These are phyloP conservation scores for Diachasmimorpha longicaudata DNA, from an alignment of 1,140 invertebrate genomes.

Conservation along the genomic window DNA sequence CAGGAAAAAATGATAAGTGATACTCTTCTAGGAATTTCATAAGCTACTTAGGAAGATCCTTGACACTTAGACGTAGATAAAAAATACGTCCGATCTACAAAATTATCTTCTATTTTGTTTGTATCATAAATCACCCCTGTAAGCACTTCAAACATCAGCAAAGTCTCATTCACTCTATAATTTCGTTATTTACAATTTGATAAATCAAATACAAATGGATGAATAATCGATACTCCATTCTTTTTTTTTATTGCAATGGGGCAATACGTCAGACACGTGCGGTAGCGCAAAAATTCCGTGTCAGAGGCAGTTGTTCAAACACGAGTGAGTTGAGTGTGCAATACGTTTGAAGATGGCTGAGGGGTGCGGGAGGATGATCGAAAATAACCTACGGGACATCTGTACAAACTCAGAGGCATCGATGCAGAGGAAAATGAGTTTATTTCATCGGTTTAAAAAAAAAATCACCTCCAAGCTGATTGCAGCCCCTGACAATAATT, in stretches of 20 bases:
- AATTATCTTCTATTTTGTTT: no score
- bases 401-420: not conserved
- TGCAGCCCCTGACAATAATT: no score
- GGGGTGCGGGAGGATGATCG: not conserved
- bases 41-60: no score
- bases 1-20: no score
- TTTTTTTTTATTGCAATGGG: not conserved
- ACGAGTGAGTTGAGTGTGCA: not conserved
- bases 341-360: not conserved
- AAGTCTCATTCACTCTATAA: not conserved
- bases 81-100: no score
- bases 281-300: not conserved
- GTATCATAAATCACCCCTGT: no score
- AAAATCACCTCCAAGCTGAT: not conserved
- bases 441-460: not conserved
- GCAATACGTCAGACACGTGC: conserved; percentile 1
- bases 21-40: no score
- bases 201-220: not conserved
- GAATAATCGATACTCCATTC: not conserved
- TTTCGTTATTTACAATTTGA: not conserved
- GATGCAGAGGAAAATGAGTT: not conserved
- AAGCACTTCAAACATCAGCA: no score
- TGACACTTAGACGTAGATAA: no score
- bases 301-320: not conserved
- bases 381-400: conserved; percentile 2